Base-by-base conservation (phyloP, 2,888 invertebrate species). In the Deroplatys truncata region DNA sequence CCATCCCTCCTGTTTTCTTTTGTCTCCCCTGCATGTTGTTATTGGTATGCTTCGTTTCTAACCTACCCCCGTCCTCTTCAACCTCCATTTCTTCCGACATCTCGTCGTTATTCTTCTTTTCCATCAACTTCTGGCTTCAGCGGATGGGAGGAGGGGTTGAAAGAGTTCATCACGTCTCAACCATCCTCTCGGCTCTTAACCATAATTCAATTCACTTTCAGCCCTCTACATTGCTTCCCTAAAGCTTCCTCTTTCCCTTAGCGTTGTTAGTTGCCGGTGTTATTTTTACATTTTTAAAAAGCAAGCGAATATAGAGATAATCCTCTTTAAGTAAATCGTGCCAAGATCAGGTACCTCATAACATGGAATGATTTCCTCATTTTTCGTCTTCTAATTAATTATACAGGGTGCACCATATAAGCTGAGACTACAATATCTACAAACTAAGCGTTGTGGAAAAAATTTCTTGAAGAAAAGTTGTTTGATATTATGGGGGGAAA, bases 121-220 rank as follows among this genome's bases (percentile, higher is more conserved):
- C 84, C 84, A 28, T 29, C 84, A 28, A 28, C 84, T 84, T 29
- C 84, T 28, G 56, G 56, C 56, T 72, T 72, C 56, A 20, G 25
- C 10, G 15, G 56, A 5, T 20, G 56, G 56, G 56, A 72, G 56
- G 56, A 20, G 56, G 56, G 56, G 20, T 43, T 10, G 56, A 25
- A 72, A 72, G 56, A 72, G 56, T 72, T 72, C 56, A 72, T 72
- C 56, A 72, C 56, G 56, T 72, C 56, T 72, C 56, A 72, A 72
- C 56, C 56, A 85, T 49, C 28, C 49, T 85, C 85, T 85, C 56
- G 85, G 56, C 56, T 72, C 56, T 72, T 85, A 85, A 85, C 85
- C 85, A n/a, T 85, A 85, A 85, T 85, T 85, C n/a, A 85, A 85
- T 85, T 85, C 85, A 43, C 85, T 16, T n/a, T 31, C 85, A n/a